Conservation (phyloP, 2,113 vertebrate species). For the Cnemophilus loriae region DNA sequence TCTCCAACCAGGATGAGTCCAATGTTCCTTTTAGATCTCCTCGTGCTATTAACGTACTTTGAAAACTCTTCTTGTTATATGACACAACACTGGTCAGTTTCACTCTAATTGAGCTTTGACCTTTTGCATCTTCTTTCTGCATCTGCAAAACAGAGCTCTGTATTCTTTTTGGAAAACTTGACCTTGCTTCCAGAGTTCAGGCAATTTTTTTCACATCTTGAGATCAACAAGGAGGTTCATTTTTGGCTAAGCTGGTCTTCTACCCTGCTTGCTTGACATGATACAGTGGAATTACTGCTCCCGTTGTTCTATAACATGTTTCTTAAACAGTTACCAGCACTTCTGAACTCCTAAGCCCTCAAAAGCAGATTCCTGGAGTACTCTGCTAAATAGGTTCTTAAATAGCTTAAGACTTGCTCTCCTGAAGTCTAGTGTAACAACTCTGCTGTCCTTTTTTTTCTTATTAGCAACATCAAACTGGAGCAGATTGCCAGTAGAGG, state of each 20-base stretch:
- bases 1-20: neutral
- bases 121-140: neutral
- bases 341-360: neutral
- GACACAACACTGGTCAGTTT: neutral
- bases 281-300: neutral
- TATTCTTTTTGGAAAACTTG: neutral
- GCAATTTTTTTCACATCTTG: neutral
- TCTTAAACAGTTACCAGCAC: neutral
- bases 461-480: fast-evolving
- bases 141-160: too few species aligned
- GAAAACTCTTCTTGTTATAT: neutral
- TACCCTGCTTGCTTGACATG: neutral
- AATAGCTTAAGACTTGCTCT: neutral
- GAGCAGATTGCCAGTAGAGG: neutral
- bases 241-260: neutral
- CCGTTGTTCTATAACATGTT: neutral
- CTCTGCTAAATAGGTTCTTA: neutral
- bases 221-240: neutral
- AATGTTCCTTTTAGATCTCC: neutral
- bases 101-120: neutral
- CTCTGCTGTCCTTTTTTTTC: neutral
- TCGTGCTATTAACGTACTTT: neutral
- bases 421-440: neutral
- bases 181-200: neutral
- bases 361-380: neutral